Base-by-base conservation (phyloP, 2,888 invertebrate genomes). In the Camponotus fellah region DNA sequence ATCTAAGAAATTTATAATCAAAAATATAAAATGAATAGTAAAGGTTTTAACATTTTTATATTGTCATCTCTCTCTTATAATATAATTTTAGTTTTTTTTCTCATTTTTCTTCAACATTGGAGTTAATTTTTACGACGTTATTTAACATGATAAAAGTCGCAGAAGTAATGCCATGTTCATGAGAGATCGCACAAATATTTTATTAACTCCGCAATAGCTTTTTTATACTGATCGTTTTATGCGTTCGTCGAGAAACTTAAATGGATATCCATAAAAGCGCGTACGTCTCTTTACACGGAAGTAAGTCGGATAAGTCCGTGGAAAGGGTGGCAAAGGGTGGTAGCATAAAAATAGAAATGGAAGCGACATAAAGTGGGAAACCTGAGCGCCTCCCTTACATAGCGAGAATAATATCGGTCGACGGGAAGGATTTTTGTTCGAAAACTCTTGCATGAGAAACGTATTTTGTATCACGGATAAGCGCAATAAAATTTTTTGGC, bases 231-330 rank as follows among this genome's bases (percentile, higher is more conserved):
- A 58, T 68, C 64, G 64, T 69, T 56, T 62, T 79, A 65, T 43
- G 65, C 71, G 65, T 56, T 81, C 60, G 65, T 75, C 65, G 83
- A 79, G 79, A 81, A 90, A 89, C 90, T 89, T 86, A 86, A 89
- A 90, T 87, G 90, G 82, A 84, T 82, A 83, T 84, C 85, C 87
- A 86, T 90, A 90, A 89, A 89, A 85, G 85, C 84, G 86, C 84
- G 84, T 86, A 87, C 82, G 83, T 81, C n/a, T 53, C n/a, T 53
- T 79, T 88, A 88, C 82, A 86, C 87, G 89, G 86, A 86, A 87
- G 68, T 77, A 77, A 77, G 87, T 86, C 84, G 87, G 76, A 76
- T 85, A 87, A 90, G 84, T 86, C 88, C 68, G 65, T 26, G 77
- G 82, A 84, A 88, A 65, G 77, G 84, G 86, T 83, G 84, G 84